Evolutionary conservation across 2,797 vertebrate genomes (phyloP), one percentile per base, ranked within the genome.

Genomic region (Lateolabrax maculatus): DNA sequence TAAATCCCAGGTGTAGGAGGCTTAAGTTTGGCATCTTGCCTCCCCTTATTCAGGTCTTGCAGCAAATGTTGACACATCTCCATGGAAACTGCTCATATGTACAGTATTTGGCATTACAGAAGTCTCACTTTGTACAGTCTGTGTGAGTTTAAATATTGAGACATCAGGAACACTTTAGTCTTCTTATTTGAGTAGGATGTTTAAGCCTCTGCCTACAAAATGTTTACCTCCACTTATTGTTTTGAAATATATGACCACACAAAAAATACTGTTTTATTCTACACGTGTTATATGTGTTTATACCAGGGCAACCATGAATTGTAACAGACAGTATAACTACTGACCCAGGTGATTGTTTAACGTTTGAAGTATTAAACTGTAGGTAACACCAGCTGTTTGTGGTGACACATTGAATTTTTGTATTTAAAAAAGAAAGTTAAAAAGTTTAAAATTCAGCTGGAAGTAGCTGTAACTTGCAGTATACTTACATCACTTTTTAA

Each of bases 21-120:
- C 66, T 73, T 31, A 43, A 39, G 37, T 70, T 89, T 84, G 85
- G 79, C 74, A 77, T 57, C 82, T 70, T 62, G 62, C 75, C 81
- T 75, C 49, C 52, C 25, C 70, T 89, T 80, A 85, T 82, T 90
- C 74, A 88, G 44, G 67, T 78, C 77, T 81, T 85, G 37, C 25
- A 80, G 56, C 71, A 80, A 81, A 75, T 81, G 86, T 91, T 91
- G 89, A 90, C 56, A 65, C 69, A 34, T 91, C 78, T 76, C 89
- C 84, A 87, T 92, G 82, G 81, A 87, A 91, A 92, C 86, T 79
- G 68, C 63, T 84, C 67, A 58, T 65, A 71, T 74, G 63, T 72
- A 77, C 56, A 46, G 16, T 68, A 65, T 64, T 60, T 61, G 78
- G 57, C 23, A 27, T 49, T 60, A 57, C 52, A 72, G 44, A 77